Base-by-base conservation (phyloP, 2,888 invertebrate species). In the Fragum whitleyi region DNA sequence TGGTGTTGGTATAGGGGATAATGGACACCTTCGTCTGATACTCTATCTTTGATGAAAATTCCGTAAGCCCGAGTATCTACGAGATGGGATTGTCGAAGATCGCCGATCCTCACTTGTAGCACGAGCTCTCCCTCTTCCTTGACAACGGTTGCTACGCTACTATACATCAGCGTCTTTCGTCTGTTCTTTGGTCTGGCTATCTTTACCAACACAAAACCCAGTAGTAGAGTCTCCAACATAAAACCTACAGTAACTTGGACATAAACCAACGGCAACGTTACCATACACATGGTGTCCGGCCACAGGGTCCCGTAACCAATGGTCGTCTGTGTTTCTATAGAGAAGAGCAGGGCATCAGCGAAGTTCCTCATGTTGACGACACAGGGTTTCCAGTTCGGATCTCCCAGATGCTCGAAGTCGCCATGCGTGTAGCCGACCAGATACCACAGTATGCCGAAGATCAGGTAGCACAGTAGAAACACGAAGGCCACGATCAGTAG, bases 321-420 rank as follows among this genome's bases (percentile, higher is more conserved):
- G 9, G 98, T 98, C 94, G 98, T 98, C 93, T 99, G 98, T 0
- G 98, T 98, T 95, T 99, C 98, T 36, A 99, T 96, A 83, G 98
- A 98, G 95, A 98, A 98, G 36, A 99, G 95, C 94, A 98, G 97
- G 91, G 98, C 97, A 67, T 98, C 97, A 59, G 97, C 97, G 94
- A 98, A 98, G 77, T 97, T 96, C 91, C 96, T 96, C 87, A 98
- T 96, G 89, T 97, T 96, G 67, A 95, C 95, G 81, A 94, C 90
- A 82, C 94, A 95, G 2, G 94, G 92, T 26, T 84, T 85, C 93
- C 93, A 92, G 36, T 90, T 87, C 11, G 83, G 74, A 21, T 91
- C 87, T 9, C 87, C 83, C 5, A 83, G n/a, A 32, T 90, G 86
- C 36, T 83, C 88, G 57, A 94, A 90, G 80, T 94, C 94, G 19